Base-by-base conservation (phyloP, 2,888 invertebrate species). In the Digitonthophagus gazella region DNA sequence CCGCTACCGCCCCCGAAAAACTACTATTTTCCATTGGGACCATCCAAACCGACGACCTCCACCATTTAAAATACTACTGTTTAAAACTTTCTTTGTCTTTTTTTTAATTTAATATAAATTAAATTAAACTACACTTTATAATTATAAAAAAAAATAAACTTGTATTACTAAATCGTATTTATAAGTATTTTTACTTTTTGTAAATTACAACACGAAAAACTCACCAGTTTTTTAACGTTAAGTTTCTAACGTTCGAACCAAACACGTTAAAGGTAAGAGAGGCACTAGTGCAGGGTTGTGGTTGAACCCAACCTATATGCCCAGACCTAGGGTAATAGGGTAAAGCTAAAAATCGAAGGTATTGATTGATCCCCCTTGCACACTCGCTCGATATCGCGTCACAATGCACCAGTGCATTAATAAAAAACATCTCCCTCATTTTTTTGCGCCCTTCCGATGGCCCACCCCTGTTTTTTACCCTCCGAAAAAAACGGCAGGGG, bases 371-470 rank as follows among this genome's bases (percentile, higher is more conserved):
- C 78, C 78, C 78, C 79, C 78, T 76, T 72, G 74, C 68, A 65
- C 58, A 18, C 61, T 44, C 61, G n/a, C 18, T 58, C 66, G 73
- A 77, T 80, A 81, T 81, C 80, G 79, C 77, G 75, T 78, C 77
- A 80, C 79, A 79, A 80, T 77, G 77, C 76, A 79, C 80, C 79
- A 77, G 78, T 76, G 78, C 80, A 81, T 81, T 81, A 79, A 81
- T 81, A 81, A 82, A 82, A 82, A 81, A 80, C 75, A 77, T 78
- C 78, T 74, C 80, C 79, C 79, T 75, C 77, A 76, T 77, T 79
- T 80, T 74, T 79, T 79, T 78, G 74, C 78, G 74, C 76, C 77
- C 76, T 74, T 76, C 75, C 72, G 74, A 75, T 74, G 77, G 78
- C 80, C 80, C 80, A 78, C 80, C 80, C 80, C 78, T 77, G 75